Evolutionary conservation across 2,113 vertebrate genomes (phyloP), one percentile per base, ranked within the genome.

Genomic region (Corythornis cristatus): DNA sequence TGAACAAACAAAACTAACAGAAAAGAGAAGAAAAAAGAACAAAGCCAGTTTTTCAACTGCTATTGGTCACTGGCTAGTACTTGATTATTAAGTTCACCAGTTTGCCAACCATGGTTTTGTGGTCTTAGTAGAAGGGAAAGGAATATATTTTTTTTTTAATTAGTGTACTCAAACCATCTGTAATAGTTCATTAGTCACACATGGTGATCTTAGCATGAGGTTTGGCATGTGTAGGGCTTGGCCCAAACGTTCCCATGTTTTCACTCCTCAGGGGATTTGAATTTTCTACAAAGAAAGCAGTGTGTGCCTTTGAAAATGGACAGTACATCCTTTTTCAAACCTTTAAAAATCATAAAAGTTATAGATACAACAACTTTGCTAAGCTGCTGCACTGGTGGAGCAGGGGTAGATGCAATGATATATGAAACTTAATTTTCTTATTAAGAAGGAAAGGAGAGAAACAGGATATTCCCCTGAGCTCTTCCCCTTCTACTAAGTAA

Each of bases 341-440:
- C 28, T 56, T 83, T 80, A 56, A 77, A 85, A 58, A 86, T 9
- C 72, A 12, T 58, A 56, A 87, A 89, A 91, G 16, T 15, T 48
- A 18, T 66, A 8, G 33, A 67, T 64, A 20, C 73, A 90, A 71
- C 11, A 64, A 6, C 12, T 60, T 83, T 88, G 6, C 8, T 58
- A 50, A 83, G 29, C 14, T 21, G 9, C 57, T 88, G 26, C 9
- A 23, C 16, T 0, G 0, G 10, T 40, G 20, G 13, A 80, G 21
- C 28, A 68, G 26, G 50, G 13, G 3, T 14, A 73, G 46, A 43
- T 26, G 15, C 74, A 71, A 40, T 42, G n/a, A 4, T 29, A 40
- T 7, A 33, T 7, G 76, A 83, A 79, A 31, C 10, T 46, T 60
- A 3, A 8, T 57, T 86, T 87, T 75, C 33, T 8, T 17, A 87